A percentile compares a stretch with the other conserved stretches of the same genome.
phyloP scores from a whole-genome alignment of 2,797 vertebrate genomes.

The Nothura maculosa region DNA sequence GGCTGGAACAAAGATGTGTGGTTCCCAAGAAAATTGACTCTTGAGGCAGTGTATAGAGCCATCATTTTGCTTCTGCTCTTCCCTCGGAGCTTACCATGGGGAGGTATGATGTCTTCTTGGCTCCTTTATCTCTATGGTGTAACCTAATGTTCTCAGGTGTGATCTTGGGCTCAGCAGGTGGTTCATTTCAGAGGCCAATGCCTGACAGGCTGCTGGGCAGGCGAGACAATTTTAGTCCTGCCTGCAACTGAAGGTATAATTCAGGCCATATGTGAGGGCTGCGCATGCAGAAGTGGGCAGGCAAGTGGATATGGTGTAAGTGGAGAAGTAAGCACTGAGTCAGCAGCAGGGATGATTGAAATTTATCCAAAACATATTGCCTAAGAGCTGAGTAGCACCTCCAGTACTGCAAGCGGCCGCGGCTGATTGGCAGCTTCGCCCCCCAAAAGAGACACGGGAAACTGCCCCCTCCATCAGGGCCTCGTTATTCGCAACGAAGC shows the following conservation, averaged over 20 bases:
- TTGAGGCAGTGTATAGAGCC: background rate
- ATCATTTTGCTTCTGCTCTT: background rate
- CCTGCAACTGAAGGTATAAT: slow-evolving; percentile 39
- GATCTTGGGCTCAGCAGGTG: slow-evolving; percentile 13
- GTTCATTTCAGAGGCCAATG: slow-evolving; percentile 4
- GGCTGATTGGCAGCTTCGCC: background rate
- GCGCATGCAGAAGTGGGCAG: background rate
- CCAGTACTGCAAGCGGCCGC: background rate
- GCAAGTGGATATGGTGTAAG: background rate
- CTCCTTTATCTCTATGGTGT: background rate
- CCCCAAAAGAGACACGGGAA: background rate
- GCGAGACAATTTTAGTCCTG: slow-evolving; percentile 51
- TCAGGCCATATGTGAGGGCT: slow-evolving; percentile 20
- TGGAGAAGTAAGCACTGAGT: slow-evolving; percentile 35
- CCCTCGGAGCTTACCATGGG: background rate
- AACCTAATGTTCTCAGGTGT: background rate
- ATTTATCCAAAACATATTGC: slow-evolving; percentile 39
- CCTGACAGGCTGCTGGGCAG: slow-evolving; percentile 24
- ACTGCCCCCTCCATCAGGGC: background rate
- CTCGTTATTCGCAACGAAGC: background rate
- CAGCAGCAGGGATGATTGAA: slow-evolving; percentile 17
- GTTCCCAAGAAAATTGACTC: background rate
- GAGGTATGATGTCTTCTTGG: background rate
- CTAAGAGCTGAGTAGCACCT: background rate
- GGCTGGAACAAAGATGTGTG: background rate